A percentile compares a stretch with the other conserved stretches of the same genome.
Evolutionary conservation across 37 sponge, comb jelly and placozoan species (phyloP).

Genomic region (Hormiphora californensis): DNA sequence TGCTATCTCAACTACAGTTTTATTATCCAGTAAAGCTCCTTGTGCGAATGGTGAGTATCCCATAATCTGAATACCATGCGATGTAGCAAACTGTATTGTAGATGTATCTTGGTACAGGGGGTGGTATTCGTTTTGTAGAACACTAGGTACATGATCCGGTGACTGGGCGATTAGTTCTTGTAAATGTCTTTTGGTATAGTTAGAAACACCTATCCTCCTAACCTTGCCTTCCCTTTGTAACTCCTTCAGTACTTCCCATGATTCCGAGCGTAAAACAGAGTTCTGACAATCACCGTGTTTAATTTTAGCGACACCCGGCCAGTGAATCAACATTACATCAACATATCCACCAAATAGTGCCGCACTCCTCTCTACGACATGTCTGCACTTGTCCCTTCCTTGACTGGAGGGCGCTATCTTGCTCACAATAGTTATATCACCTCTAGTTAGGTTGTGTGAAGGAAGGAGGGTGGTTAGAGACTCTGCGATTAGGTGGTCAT

Average conservation of each 20-base stretch:
- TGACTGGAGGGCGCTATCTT: constrained; percentile 30
- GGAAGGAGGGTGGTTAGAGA: not conserved
- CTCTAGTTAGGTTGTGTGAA: not conserved
- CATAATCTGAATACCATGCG: not conserved
- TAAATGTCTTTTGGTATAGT: not conserved
- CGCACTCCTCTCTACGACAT: not conserved
- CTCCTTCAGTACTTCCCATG: constrained; percentile 9
- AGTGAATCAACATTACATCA: constrained; percentile 26
- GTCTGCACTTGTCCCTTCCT: not conserved
- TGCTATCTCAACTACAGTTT: not conserved
- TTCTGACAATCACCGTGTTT: not conserved
- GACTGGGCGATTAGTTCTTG: not conserved
- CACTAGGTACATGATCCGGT: not conserved
- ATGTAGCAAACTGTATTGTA: not conserved
- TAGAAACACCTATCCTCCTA: constrained; percentile 6
- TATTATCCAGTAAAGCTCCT: not conserved
- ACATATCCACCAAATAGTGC: not conserved
- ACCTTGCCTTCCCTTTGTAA: not conserved
- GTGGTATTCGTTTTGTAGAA: constrained; percentile 41
- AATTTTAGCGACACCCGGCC: constrained; percentile 43
- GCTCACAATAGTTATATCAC: not conserved
- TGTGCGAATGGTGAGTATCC: constrained; percentile 46
- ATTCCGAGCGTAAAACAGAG: not conserved
- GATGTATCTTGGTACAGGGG: not conserved
- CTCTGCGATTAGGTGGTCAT: not conserved